Evolutionary conservation across 1,140 invertebrate genomes (phyloP), one percentile per base, ranked within the genome.

Genomic region (Goniozus legneri): DNA sequence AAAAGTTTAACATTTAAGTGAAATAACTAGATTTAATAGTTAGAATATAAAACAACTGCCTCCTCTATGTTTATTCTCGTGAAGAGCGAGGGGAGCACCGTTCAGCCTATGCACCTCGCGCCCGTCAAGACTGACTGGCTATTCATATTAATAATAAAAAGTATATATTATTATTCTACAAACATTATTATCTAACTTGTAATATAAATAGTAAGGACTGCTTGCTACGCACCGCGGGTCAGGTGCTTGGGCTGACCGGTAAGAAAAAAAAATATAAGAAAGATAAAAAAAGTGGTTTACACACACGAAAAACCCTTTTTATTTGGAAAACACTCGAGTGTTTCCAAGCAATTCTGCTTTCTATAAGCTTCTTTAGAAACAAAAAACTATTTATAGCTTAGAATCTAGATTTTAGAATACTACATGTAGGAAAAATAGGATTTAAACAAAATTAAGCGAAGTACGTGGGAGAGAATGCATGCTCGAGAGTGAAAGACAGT

Each of bases 61-160:
- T 55, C 58, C 50, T 46, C 38, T 40, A 15, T 30, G 31, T 15
- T 49, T 49, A 36, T 41, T 49, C 14, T 27, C 21, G 20, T n/a
- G n/a, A n/a, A n/a, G n/a, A 38, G n/a, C 18, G 20, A 12, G 15
- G 7, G 3, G 54, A 54, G 50, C 54, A 64, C 61, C 61, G 65
- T 67, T 64, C 58, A 67, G 64, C 65, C 65, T 60, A 64, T 57
- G 64, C 66, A 70, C 60, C 60, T 58, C 43, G 64, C 40, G 62
- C 66, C 66, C 65, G 66, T 64, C 65, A 71, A 71, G 67, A 71
- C 69, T 71, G 70, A 73, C 66, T 71, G 69, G 69, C 64, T 73
- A 66, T 62, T 70, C 63, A 67, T 68, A 70, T 66, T 62, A 58
- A 64, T 61, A 37, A 65, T 65, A 58, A 51, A 61, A n/a, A n/a